Conservation (phyloP, 2,888 invertebrate genomes). For the Aproaerema taeniolella region DNA sequence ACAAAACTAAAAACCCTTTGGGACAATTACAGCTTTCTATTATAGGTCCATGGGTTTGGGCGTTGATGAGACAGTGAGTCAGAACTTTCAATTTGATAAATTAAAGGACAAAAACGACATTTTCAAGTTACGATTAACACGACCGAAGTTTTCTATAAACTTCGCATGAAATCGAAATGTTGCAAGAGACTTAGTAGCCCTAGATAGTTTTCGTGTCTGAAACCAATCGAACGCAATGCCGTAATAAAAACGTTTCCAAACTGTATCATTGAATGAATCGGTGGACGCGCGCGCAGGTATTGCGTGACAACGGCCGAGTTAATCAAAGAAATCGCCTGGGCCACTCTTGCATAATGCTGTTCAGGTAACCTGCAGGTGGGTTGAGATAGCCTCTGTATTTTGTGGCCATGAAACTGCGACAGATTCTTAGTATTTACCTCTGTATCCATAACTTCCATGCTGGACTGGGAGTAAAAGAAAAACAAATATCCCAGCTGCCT, state of each 20-base stretch:
- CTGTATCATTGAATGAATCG: slow-evolving; percentile 35
- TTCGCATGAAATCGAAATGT: not conserved
- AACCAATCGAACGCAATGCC: slow-evolving; percentile 45
- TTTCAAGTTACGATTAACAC: not conserved
- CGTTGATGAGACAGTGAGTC: too few relatives aligned
- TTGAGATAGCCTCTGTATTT: not conserved
- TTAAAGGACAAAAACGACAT: too few relatives aligned
- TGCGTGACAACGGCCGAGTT: slow-evolving; percentile 37
- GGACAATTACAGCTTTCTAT: too few relatives aligned
- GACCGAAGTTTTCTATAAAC: not conserved
- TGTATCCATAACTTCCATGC: too few relatives aligned
- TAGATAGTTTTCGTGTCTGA: slow-evolving; percentile 41
- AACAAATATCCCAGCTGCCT: too few relatives aligned
- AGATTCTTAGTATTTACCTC: too few relatives aligned
- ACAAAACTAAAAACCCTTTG: too few relatives aligned
- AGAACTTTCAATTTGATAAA: too few relatives aligned
- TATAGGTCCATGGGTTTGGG: too few relatives aligned
- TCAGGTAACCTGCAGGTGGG: not conserved
- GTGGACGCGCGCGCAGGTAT: slow-evolving; percentile 27
- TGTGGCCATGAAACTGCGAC: too few relatives aligned
- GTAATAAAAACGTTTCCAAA: slow-evolving; percentile 46
- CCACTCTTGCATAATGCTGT: slow-evolving; percentile 1
- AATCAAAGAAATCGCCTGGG: slow-evolving; percentile 25
- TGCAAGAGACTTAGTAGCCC: slow-evolving; percentile 31
- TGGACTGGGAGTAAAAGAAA: too few relatives aligned